Evolutionary conservation across 2,888 invertebrate species (phyloP), one percentile per base, ranked within the genome.

Genomic region (Elgonia sp.): DNA sequence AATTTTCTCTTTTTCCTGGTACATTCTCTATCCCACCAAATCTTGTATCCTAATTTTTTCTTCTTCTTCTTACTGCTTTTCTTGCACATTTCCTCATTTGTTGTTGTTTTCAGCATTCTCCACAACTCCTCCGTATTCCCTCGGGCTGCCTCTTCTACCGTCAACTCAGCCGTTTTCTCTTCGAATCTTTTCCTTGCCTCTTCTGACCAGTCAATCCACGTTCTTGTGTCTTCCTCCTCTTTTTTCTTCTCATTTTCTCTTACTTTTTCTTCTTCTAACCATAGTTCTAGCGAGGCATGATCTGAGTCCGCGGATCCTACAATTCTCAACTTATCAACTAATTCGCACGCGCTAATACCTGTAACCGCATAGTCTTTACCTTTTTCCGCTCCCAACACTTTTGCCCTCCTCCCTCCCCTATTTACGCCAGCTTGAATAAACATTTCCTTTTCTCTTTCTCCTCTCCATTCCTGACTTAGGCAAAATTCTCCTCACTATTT

Each of bases 11-110:
- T 70, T 18, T 8, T 70, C n/a, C 37, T 53, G 14, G 70, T 53
- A 53, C 50, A 70, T 9, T 12, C 8, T 37, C 53, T 70, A n/a
- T 70, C 70, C 70, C 70, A 70, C 70, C 53, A 70, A 0, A 8
- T 53, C 21, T 50, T 76, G n/a, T 53, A 42, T 9, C 63, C 75
- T 14, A 53, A 40, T 42, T 57, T 75, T 20, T 8, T 55, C 9
- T 40, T 63, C 42, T 65, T 65, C 10, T 40, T 40, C 4, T 70
- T 18, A 37, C 72, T 53, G 46, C 46, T 46, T 46, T 46, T 29
- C 29, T 29, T 29, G 29, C 29, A 29, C 29, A 29, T 29, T 29
- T 1, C 29, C 29, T 29, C 29, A 29, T 29, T 29, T 29, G 29
- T 29, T 29, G 29, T 29, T 29, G 29, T 29, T 29, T 29, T 29